A percentile compares a stretch with the other conserved stretches of the same genome.
These are phyloP conservation scores for Cryptus armator DNA, from an alignment of 2,888 invertebrate genomes.

Conservation along the genomic window DNA sequence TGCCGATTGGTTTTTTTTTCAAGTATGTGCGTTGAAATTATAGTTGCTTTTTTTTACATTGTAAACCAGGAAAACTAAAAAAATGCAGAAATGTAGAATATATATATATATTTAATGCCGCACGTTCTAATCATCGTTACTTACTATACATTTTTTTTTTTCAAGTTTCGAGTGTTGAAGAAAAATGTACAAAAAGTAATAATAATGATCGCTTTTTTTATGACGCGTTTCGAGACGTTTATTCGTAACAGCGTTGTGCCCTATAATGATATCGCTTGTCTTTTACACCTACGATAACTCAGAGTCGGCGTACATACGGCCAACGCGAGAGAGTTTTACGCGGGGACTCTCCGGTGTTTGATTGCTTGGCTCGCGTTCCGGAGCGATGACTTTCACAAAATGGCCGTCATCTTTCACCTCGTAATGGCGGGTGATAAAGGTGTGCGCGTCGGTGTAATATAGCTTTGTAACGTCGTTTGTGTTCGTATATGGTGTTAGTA, in stretches of 20 bases:
- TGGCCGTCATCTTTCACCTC: constrained; percentile 66
- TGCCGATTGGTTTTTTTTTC: no score
- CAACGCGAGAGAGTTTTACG: background rate
- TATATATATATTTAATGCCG: no score
- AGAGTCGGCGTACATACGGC: background rate
- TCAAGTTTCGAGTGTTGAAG: no score
- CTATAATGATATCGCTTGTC: background rate
- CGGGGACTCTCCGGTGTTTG: constrained; percentile 32
- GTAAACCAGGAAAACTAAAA: no score
- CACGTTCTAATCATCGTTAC: no score
- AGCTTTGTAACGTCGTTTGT: constrained; percentile 4
- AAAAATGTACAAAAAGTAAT: no score
- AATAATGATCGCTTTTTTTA: no score
- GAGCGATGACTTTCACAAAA: constrained; percentile 65
- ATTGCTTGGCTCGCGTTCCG: constrained; percentile 59
- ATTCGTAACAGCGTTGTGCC: background rate
- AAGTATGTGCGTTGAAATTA: background rate
- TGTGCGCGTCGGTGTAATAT: constrained; percentile 21
- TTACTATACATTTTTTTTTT: no score
- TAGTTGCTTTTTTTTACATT: background rate
- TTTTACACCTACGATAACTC: background rate
- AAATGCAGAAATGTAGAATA: no score
- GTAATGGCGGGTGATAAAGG: constrained; percentile 64
- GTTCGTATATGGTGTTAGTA: constrained; percentile 7
- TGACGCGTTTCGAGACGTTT: background rate